Evolutionary conservation across 2,797 vertebrate genomes (phyloP), one percentile per base, ranked within the genome.

Genomic region (Aselliscus stoliczkanus): DNA sequence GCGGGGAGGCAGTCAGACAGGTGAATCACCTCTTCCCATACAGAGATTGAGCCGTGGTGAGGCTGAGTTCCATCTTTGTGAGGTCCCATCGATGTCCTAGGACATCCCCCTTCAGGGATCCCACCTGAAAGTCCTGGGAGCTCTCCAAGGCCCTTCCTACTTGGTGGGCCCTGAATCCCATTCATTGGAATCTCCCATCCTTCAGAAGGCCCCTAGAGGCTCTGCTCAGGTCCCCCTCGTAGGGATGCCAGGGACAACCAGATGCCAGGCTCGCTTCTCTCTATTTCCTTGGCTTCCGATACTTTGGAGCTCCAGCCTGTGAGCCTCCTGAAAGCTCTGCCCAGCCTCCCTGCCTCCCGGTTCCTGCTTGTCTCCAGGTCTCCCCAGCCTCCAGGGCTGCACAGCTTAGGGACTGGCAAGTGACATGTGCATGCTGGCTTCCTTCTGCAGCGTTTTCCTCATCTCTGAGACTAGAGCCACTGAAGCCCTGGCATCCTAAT

Each of bases 401-500:
- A 2, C 11, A 52, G 34, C 39, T 31, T 7, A 67, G 44, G 13
- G 27, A 4, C 54, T 12, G 23, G n/a, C 52, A 2, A 62, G 42
- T 0, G 1, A 5, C 29, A n/a, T 8, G 6, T 31, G 31, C 1
- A 2, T 0, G 14, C 11, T 7, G 2, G 4, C 54, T 37, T 20
- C 56, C 20, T 56, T 42, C 31, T 60, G 50, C 64, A 31, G 15
- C 1, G 2, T 47, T 25, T 60, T 77, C 13, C 20, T 86, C 72
- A 31, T 58, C 6, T 44, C 58, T 11, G 50, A 54, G 52, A 7
- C 14, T 3, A 5, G 14, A 18, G 54, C 6, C 23, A 0, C 21
- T 80, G n/a, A 5, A 31, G 50, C 17, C 17, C 70, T 85, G 27
- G 56, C 13, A 44, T 29, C 50, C 54, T 47, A 21, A 34, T 11